Evolutionary conservation across 2,113 vertebrate species (phyloP), one percentile per base, ranked within the genome.

Genomic region (Marmota monax): DNA sequence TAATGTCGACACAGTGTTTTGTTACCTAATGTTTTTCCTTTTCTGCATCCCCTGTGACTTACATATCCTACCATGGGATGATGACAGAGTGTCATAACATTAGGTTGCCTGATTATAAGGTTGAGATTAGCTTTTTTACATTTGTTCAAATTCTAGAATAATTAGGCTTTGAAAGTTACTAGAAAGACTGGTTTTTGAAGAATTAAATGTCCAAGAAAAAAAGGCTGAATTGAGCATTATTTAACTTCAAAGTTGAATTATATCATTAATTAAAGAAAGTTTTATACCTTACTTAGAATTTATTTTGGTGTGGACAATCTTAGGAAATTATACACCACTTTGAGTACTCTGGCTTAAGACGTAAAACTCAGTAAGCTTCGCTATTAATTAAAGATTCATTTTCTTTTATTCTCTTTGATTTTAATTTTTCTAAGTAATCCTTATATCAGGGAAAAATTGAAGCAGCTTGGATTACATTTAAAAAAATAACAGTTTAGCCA

Each of bases 221-320:
- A 61, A 53, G 53, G 23, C 53, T 69, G 23, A 80, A 74, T 7
- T 67, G 63, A 32, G 3, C 65, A 67, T 63, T 63, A 67, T 58
- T 90, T 42, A 91, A 67, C 34, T 65, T 92, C 45, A 95, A 89
- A 77, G 18, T 5, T 39, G 58, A 58, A 74, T n/a, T 77, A 67
- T 58, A n/a, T 63, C 32, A 39, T 79, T 82, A 45, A 92, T 69
- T 90, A 84, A 69, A 45, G 16, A 85, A 25, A 65, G 32, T 39
- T 61, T 79, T 87, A 29, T 7, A 65, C n/a, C 14, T 91, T 45
- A 63, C 82, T 87, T 73, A 88, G 88, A 92, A 39, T 63, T 92
- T 77, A 48, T 22, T 88, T 90, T 72, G 70, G 10, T 65, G 58
- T 70, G 27, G 89, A 76, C 69, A 70, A 45, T 39, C 56, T 72